phyloP scores from a whole-genome alignment of 2,888 invertebrate species.

The Dolomedes plantarius region DNA sequence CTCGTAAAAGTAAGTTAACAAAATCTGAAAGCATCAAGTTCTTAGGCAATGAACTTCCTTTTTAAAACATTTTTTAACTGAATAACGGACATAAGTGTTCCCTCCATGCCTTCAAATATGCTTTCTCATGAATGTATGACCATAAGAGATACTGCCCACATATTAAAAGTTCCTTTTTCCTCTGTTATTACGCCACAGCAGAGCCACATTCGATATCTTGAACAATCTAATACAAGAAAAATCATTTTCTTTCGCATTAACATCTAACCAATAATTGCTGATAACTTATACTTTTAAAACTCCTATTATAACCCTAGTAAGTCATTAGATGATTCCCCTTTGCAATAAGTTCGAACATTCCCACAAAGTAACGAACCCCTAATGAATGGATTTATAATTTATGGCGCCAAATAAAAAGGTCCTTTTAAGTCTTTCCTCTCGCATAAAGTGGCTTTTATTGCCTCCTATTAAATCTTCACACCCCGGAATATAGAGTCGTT shows the following conservation, averaged over 20 bases:
- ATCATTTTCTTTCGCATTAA: not conserved
- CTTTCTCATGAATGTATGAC: no score
- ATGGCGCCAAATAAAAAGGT: slow-evolving; percentile 3
- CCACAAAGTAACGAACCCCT: not conserved
- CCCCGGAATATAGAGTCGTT: not conserved
- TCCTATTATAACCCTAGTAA: not conserved
- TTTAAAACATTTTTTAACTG: no score
- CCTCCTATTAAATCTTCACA: slow-evolving; percentile 6
- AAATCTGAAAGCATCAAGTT: no score
- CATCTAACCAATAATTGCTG: not conserved
- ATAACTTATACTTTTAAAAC: not conserved
- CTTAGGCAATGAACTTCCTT: no score
- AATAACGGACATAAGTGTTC: no score
- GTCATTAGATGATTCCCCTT: not conserved
- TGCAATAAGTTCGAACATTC: not conserved
- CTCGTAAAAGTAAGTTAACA: no score
- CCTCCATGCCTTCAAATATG: no score
- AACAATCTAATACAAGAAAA: no score
- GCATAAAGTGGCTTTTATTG: not conserved
- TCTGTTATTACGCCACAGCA: no score
- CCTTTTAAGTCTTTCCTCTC: not conserved
- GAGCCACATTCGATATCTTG: no score
- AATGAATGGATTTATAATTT: not conserved
- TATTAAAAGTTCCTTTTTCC: no score
- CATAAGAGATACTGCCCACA: no score